Evolutionary conservation across 1,140 invertebrate genomes (phyloP).

Genomic region (Drosophila ficusphila): DNA sequence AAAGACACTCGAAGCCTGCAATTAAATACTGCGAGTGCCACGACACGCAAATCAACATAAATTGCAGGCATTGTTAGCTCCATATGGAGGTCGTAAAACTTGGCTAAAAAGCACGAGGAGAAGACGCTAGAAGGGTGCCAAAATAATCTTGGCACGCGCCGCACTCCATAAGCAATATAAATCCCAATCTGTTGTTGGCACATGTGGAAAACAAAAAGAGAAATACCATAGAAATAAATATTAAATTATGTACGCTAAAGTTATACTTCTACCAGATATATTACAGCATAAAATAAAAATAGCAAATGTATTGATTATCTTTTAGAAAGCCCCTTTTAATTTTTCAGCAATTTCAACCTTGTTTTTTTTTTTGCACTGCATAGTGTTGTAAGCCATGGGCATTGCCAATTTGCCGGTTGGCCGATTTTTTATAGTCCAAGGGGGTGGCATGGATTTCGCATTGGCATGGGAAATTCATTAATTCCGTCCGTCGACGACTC

Average conservation of each 20-base stretch:
- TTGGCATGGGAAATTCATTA: conserved; percentile 65
- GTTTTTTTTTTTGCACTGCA: conserved; percentile 5
- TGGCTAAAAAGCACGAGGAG: neutral
- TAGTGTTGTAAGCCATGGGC: conserved; percentile 19
- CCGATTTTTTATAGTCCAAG: conserved; percentile 63
- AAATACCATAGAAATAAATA: neutral
- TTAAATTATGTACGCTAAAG: no score
- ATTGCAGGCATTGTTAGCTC: conserved; percentile 49
- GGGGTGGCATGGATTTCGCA: neutral
- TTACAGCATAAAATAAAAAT: no score
- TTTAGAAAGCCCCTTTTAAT: no score
- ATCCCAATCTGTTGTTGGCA: conserved; percentile 12
- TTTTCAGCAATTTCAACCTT: neutral
- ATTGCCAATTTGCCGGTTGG: conserved; percentile 75
- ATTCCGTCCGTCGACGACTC: conserved; percentile 63
- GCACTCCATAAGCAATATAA: conserved; percentile 45
- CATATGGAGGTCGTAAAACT: conserved; percentile 48
- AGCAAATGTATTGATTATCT: no score
- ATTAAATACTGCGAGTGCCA: conserved; percentile 54
- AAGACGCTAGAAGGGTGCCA: neutral
- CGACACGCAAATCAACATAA: conserved; percentile 78
- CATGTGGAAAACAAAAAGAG: neutral
- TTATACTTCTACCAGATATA: no score
- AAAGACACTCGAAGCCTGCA: conserved; percentile 63
- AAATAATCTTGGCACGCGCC: conserved; percentile 63